Conservation (phyloP, 2,797 vertebrate species). For the Notamacropus eugenii region DNA sequence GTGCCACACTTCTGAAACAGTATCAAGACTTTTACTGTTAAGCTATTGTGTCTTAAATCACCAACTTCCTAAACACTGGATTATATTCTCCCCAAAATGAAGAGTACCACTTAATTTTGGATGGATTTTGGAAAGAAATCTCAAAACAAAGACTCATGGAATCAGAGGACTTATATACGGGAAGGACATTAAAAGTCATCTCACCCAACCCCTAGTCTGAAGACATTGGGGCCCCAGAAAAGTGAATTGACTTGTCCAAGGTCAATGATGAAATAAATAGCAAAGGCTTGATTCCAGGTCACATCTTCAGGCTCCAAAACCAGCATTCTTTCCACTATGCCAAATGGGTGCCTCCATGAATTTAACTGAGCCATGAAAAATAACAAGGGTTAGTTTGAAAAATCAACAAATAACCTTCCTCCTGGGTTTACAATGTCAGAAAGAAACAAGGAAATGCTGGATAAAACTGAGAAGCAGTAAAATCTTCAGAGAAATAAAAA, state of each 20-base stretch:
- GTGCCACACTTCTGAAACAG: neutral
- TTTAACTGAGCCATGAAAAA: slow-evolving; percentile 62
- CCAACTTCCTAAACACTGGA: neutral
- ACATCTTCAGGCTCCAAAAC: neutral
- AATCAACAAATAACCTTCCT: slow-evolving; percentile 57
- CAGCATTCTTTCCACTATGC: slow-evolving; percentile 8
- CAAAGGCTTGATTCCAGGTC: neutral
- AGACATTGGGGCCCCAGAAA: neutral
- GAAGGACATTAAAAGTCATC: neutral
- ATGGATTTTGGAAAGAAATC: neutral
- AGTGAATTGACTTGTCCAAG: neutral
- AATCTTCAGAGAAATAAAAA: slow-evolving; percentile 46
- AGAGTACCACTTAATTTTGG: neutral
- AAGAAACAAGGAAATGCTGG: slow-evolving; percentile 45
- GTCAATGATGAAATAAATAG: neutral
- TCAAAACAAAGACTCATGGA: neutral
- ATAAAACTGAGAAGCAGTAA: neutral
- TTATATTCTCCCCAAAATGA: neutral
- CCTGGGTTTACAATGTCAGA: neutral
- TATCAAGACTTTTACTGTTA: neutral
- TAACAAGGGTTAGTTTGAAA: slow-evolving; percentile 10
- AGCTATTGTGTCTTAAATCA: neutral
- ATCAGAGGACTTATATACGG: neutral
- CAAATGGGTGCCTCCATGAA: slow-evolving; percentile 62
- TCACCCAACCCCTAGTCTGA: neutral